A percentile compares a stretch with the other conserved stretches of the same genome.
Conservation (phyloP, 2,113 vertebrate genomes). For the Numida meleagris region DNA sequence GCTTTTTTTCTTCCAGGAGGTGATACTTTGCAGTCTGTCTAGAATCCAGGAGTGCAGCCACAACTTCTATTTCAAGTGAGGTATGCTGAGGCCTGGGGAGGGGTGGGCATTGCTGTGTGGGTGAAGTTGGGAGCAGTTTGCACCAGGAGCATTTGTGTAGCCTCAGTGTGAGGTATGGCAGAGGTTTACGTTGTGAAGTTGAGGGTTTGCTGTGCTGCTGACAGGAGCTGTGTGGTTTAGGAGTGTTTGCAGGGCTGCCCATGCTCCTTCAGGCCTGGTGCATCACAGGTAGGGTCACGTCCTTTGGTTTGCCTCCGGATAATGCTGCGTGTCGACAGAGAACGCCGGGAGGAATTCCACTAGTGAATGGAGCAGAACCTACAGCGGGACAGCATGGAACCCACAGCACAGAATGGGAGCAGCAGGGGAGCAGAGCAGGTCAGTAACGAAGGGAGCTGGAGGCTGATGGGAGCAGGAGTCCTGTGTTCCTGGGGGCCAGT, state of each 20-base stretch:
- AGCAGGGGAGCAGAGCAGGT: neutral
- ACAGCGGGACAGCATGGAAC: neutral
- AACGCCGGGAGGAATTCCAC: fast-evolving
- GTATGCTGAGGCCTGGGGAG: neutral
- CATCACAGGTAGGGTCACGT: fast-evolving
- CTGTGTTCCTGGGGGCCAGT: neutral
- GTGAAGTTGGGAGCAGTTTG: neutral
- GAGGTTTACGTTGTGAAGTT: neutral
- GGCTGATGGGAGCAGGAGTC: neutral
- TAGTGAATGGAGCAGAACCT: neutral
- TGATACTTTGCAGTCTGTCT: neutral
- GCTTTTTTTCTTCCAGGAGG: neutral
- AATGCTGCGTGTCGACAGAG: fast-evolving
- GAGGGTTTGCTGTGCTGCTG: neutral
- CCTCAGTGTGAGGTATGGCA: too few species aligned
- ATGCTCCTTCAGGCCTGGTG: fast-evolving
- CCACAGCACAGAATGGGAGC: fast-evolving
- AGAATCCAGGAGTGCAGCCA: neutral
- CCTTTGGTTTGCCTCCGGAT: neutral
- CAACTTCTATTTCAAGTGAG: neutral
- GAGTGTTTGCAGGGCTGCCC: neutral
- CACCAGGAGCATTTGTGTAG: fast-evolving
- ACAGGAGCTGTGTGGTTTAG: neutral
- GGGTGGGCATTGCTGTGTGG: fast-evolving
- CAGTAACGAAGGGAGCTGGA: too few species aligned